Percentiles rank a stretch among this genome's conserved stretches.
Evolutionary conservation across 2,888 invertebrate genomes (phyloP).

Genomic region (Meteorus cinctellus): DNA sequence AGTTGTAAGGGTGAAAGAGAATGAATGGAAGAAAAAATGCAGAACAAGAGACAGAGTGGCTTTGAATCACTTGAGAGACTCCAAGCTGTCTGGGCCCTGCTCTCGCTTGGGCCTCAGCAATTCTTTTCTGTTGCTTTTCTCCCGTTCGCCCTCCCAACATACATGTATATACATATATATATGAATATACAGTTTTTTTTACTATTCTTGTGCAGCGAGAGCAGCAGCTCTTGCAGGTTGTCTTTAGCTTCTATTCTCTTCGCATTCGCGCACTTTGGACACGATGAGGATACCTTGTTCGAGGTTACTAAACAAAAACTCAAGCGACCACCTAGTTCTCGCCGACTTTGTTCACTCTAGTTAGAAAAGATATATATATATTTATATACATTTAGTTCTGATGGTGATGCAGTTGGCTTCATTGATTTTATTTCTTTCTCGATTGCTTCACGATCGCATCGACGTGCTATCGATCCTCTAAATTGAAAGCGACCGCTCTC

Average conservation of each 20-base stretch:
- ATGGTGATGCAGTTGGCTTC: slow-evolving; percentile 29
- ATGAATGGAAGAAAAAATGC: slow-evolving; percentile 2
- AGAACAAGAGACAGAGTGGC: slow-evolving; percentile 47
- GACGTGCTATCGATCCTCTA: slow-evolving; percentile 34
- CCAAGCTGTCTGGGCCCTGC: slow-evolving; percentile 69
- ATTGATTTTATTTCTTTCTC: slow-evolving; percentile 41
- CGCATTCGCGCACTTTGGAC: neutral
- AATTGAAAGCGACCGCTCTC: slow-evolving; percentile 43
- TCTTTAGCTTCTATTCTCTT: slow-evolving; percentile 9
- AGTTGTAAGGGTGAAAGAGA: slow-evolving; percentile 11
- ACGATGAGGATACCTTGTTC: slow-evolving; percentile 5
- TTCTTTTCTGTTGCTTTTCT: slow-evolving; percentile 25
- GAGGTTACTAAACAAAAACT: slow-evolving; percentile 30
- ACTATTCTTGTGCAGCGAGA: neutral
- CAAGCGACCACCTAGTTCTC: slow-evolving; percentile 60
- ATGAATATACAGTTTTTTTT: neutral
- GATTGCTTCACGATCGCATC: slow-evolving; percentile 22
- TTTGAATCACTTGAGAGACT: slow-evolving; percentile 56
- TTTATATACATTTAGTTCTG: slow-evolving; percentile 11
- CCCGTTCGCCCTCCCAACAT: slow-evolving; percentile 36
- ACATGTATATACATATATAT: neutral
- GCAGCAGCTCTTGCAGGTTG: slow-evolving; percentile 4
- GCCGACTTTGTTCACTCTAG: slow-evolving; percentile 56
- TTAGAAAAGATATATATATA: slow-evolving; percentile 48
- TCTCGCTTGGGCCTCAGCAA: slow-evolving; percentile 22